Base-by-base conservation (phyloP, 2,888 invertebrate genomes). In the Stegophylla sp. region DNA sequence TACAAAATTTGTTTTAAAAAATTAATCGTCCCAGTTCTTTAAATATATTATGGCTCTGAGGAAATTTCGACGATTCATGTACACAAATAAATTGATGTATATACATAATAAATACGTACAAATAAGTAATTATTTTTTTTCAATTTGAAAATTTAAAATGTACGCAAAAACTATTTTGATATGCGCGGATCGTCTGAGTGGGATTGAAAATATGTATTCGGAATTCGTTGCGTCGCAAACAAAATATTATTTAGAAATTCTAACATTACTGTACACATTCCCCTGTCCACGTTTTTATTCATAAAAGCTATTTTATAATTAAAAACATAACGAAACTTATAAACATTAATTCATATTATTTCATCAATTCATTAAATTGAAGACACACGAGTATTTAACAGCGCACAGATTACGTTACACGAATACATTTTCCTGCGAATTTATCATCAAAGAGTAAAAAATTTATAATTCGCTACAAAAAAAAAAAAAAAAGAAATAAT, bases 161-260 rank as follows among this genome's bases (percentile, higher is more conserved):
- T 51, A 51, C 20, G 12, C 5, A 12, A 51, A 45, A 66, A 51
- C 28, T 69, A 71, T 53, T 71, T 71, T 51, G 34, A 34, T 34
- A 53, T 9, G 34, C 9, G 34, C 20, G 20, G 53, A 71, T 23
- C 20, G 15, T 53, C 53, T n/a, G 53, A 53, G 72, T 72, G 43
- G 59, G 72, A 59, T 72, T 43, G 43, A 72, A 69, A 34, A 53
- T 71, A n/a, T n/a, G n/a, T n/a, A 71, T 34, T 53, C 4, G 34
- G 20, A 15, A 41, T 7, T 53, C 10, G 13, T 34, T 28, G 53
- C 20, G 45, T 45, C 9, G 28, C 45, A n/a, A 73, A 26, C 59
- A 73, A 73, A 73, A 61, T 61, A 59, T 28, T 26, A 61, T 73
- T 73, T 45, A 73, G 26, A 59, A 59, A 73, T 45, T 28, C 23